A percentile compares a stretch with the other conserved stretches of the same genome.
Evolutionary conservation across 2,888 invertebrate genomes (phyloP).

Genomic region (Mechanitis messenoides): DNA sequence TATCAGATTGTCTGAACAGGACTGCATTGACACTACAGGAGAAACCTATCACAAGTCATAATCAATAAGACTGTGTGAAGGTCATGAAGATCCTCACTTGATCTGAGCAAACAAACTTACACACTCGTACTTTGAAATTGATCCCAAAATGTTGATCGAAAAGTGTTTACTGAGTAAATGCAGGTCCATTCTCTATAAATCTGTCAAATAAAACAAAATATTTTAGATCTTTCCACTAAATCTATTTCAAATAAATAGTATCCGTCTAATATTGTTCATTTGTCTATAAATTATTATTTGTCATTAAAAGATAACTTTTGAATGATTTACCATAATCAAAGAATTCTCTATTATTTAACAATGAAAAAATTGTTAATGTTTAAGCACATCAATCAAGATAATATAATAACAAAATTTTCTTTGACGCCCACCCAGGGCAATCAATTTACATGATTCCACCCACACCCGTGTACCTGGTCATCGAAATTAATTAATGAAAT

Average conservation of each 20-base stretch:
- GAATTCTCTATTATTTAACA: too few species aligned
- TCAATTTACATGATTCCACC: constrained; percentile 37
- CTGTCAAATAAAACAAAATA: too few species aligned
- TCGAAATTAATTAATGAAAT: constrained; percentile 33
- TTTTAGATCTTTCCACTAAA: too few species aligned
- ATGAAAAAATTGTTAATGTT: too few species aligned
- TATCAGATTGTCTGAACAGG: not conserved
- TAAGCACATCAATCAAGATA: not conserved
- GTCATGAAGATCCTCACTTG: constrained; percentile 23
- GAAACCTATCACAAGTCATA: constrained; percentile 7
- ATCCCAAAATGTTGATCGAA: too few species aligned
- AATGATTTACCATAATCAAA: too few species aligned
- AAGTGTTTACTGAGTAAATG: too few species aligned
- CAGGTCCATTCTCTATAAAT: too few species aligned
- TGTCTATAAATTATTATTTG: too few species aligned
- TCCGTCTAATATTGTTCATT: too few species aligned
- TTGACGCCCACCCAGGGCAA: constrained; percentile 32
- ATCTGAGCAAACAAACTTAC: constrained; percentile 23
- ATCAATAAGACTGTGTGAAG: constrained; percentile 15
- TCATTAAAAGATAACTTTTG: too few species aligned
- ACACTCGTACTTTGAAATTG: constrained; percentile 3
- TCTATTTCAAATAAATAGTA: too few species aligned
- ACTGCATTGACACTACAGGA: not conserved
- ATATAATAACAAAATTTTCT: not conserved
- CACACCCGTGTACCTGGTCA: constrained; percentile 25